Base-by-base conservation (phyloP, 2,888 invertebrate genomes). In the Clunio marinus region DNA sequence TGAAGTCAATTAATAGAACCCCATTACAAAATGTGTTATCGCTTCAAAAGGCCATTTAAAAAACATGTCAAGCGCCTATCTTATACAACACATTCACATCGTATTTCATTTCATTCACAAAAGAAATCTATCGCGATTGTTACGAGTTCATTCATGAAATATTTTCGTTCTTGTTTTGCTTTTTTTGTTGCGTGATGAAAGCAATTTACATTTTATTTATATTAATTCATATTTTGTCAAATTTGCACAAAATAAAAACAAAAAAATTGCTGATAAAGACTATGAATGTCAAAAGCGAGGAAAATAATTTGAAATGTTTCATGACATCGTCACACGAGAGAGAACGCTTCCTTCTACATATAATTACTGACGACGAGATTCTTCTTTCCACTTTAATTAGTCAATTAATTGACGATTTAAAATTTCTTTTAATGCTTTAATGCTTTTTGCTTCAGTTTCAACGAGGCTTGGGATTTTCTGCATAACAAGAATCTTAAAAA, bases 1-100 rank as follows among this genome's bases (percentile, higher is more conserved):
- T 66, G 57, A 45, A 63, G 68, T 70, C 69, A 67, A 70, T 70
- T 70, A 68, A 70, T 45, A 24, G 55, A 65, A 65, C 32, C 20
- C 32, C 13, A n/a, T 20, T 10, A 27, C 8, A 7, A 58, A 28
- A 27, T 28, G 20, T 15, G 51, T 51, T 27, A 25, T 58, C 58
- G 58, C 27, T 20, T 62, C 35, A 37, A 20, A 22, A 41, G 62
- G 41, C 37, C 25, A 62, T 62, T 25, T 20, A 25, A 62, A 22
- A 20, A 41, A 8, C 20, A 62, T 24, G 62, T 59, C 62, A 62
- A 62, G 22, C 35, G 60, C 15, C 8, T 22, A 46, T n/a, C 2
- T 13, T 35, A 13, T 35, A 13, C 35, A 13, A 13, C 35, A 22
- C 51, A 35, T 35, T 35, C 35, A 35, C 35, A n/a, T n/a, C n/a